These are phyloP conservation scores for Drosophila bocqueti DNA, from an alignment of 1,140 invertebrate genomes.

Conservation along the genomic window DNA sequence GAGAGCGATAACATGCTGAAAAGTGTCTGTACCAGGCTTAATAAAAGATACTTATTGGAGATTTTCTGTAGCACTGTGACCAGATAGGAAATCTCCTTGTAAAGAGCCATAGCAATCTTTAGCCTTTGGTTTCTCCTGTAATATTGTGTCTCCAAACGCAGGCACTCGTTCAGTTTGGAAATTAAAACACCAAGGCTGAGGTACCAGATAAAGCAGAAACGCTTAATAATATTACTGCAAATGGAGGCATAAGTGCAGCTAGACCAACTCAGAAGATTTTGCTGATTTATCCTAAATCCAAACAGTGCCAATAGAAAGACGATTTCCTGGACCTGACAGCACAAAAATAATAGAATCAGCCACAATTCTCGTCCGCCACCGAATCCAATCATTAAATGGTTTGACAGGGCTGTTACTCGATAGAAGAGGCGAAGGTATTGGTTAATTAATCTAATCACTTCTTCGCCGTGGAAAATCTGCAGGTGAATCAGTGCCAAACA, in stretches of 20 bases:
- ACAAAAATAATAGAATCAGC: slow-evolving; percentile 32
- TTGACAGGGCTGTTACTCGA: slow-evolving; percentile 7
- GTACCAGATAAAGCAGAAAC: slow-evolving; percentile 2
- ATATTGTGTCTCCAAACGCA: neutral
- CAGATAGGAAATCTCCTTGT: slow-evolving; percentile 35
- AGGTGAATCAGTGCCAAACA: slow-evolving; percentile 25
- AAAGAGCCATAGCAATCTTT: slow-evolving; percentile 30
- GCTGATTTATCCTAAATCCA: neutral
- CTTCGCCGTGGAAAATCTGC: slow-evolving; percentile 35
- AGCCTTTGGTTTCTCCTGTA: slow-evolving; percentile 4
- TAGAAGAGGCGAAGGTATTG: slow-evolving; percentile 35
- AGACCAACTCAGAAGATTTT: neutral
- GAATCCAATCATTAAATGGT: slow-evolving; percentile 8
- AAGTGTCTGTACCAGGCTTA: slow-evolving; percentile 1
- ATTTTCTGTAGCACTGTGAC: slow-evolving; percentile 10
- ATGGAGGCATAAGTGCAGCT: neutral
- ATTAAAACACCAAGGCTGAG: slow-evolving; percentile 26
- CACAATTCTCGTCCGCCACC: slow-evolving; percentile 45
- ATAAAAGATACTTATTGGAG: slow-evolving; percentile 18
- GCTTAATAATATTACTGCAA: neutral
- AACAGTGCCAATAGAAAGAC: neutral
- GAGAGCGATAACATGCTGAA: neutral
- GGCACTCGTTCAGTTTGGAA: slow-evolving; percentile 14
- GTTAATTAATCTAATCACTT: slow-evolving; percentile 44
- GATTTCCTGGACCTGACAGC: slow-evolving; percentile 23